Conservation (phyloP, 1,140 invertebrate species). For the Drosophila grimshawi region DNA sequence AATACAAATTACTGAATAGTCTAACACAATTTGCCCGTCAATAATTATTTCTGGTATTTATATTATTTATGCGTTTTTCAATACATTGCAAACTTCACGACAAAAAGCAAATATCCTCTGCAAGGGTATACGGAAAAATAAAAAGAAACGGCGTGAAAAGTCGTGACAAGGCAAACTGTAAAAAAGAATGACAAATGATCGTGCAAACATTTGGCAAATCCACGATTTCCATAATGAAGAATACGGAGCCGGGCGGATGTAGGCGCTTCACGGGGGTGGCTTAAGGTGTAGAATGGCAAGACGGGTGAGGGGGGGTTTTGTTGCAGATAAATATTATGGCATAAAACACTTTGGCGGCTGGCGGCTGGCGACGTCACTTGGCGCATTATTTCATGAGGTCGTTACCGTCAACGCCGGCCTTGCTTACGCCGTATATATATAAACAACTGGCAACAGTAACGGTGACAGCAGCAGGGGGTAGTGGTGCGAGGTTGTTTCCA, state of each 20-base stretch:
- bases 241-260: background rate
- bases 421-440: background rate
- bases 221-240: conserved; percentile 80
- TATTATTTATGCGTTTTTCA: too few relatives aligned
- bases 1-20: too few relatives aligned
- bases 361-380: conserved; percentile 62
- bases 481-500: background rate
- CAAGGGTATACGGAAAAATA: background rate
- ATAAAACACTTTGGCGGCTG: conserved; percentile 75
- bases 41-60: too few relatives aligned
- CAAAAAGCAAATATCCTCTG: background rate
- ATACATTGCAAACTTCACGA: background rate
- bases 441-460: background rate
- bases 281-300: background rate
- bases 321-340: conserved; percentile 78
- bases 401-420: conserved; percentile 60
- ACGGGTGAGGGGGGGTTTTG: background rate
- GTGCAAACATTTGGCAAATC: conserved; percentile 82
- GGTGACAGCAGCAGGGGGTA: background rate
- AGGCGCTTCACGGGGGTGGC: conserved; percentile 2
- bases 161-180: conserved; percentile 56
- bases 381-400: conserved; percentile 83
- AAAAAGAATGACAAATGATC: conserved; percentile 82
- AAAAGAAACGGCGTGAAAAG: conserved; percentile 11
- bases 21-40: too few relatives aligned